These are phyloP conservation scores for Brenthis daphne DNA, from an alignment of 2,888 invertebrate species.

Conservation along the genomic window DNA sequence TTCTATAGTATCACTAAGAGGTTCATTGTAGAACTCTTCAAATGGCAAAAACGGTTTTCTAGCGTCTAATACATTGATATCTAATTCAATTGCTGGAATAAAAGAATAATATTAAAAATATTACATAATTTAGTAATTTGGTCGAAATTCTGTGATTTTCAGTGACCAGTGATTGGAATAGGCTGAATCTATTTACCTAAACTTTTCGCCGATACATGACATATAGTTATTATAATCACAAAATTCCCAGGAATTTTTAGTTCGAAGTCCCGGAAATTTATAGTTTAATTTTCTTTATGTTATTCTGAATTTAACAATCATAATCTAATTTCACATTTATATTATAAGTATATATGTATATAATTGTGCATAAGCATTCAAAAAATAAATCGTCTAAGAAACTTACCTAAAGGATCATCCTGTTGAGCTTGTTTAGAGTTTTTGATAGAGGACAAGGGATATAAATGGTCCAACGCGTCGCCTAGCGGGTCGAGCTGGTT, in stretches of 20 bases:
- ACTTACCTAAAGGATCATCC: slow-evolving; percentile 82
- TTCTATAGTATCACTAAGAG: slow-evolving; percentile 94
- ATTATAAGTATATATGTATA: too few relatives aligned
- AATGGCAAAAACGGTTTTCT: slow-evolving; percentile 92
- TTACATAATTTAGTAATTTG: neutral
- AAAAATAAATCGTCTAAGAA: neutral
- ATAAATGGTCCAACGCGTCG: slow-evolving; percentile 69
- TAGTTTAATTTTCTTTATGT: too few relatives aligned
- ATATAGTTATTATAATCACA: too few relatives aligned
- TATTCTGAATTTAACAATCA: too few relatives aligned
- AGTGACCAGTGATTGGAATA: too few relatives aligned
- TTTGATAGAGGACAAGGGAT: slow-evolving; percentile 65
- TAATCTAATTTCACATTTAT: too few relatives aligned
- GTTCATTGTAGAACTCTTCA: slow-evolving; percentile 97
- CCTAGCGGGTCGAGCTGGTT: slow-evolving; percentile 76
- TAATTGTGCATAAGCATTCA: too few relatives aligned
- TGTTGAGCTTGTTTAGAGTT: slow-evolving; percentile 70
- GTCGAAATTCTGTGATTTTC: neutral
- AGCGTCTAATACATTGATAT: slow-evolving; percentile 89
- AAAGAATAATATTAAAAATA: neutral
- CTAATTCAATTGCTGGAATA: slow-evolving; percentile 86
- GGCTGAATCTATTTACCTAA: too few relatives aligned
- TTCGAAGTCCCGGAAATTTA: too few relatives aligned
- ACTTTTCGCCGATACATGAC: too few relatives aligned
- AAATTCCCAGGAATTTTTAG: too few relatives aligned